Conservation (phyloP, 2,113 vertebrate species). For the Hippocampus guttulatus region DNA sequence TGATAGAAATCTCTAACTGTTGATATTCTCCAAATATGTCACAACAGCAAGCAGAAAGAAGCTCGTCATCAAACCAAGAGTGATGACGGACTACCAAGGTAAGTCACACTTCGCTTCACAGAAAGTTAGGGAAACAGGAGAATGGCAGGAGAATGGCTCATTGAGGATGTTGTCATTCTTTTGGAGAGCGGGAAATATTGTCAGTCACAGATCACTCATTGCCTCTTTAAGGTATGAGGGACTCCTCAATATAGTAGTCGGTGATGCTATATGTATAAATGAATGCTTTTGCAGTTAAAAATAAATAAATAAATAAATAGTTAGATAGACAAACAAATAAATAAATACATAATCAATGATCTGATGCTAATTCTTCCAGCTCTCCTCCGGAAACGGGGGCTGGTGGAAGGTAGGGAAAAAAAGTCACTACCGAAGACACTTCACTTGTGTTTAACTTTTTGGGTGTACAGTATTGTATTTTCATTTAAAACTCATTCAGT, state of each 20-base stretch:
- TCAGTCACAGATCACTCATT: not conserved
- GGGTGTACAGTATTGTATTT: not conserved
- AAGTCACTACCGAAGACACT: no score
- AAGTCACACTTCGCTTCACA: not conserved
- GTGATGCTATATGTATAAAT: not conserved
- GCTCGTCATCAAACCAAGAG: constrained; percentile 25
- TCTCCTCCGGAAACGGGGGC: not conserved
- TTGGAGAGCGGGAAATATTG: not conserved
- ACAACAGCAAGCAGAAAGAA: constrained; percentile 31
- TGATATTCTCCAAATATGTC: constrained; percentile 35
- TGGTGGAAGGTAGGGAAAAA: no score
- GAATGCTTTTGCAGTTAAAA: not conserved
- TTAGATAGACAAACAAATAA: no score
- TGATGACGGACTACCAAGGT: not conserved
- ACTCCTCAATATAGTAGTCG: not conserved
- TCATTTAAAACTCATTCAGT: not conserved
- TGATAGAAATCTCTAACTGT: constrained; percentile 41
- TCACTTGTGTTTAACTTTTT: not conserved
- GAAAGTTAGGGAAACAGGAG: not conserved
- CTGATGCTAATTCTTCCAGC: not conserved
- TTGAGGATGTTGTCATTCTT: not conserved
- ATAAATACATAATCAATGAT: not conserved
- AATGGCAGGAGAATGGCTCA: not conserved
- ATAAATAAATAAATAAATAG: not conserved
- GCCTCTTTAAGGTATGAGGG: not conserved